These are phyloP conservation scores for Epinephelus cyanopodus DNA, from an alignment of 2,113 vertebrate genomes.

Conservation along the genomic window DNA sequence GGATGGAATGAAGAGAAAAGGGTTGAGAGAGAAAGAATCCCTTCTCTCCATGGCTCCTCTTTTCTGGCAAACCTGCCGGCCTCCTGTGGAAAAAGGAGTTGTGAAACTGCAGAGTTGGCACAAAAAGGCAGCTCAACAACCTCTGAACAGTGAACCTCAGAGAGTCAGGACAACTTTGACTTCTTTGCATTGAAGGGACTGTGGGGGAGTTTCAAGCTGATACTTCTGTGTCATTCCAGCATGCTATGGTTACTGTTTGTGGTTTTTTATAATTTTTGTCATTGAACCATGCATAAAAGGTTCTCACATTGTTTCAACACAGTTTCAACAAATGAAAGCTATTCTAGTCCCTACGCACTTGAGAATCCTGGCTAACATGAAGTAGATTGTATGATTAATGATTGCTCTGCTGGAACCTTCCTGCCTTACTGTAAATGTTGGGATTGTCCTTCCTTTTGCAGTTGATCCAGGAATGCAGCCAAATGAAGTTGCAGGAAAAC, in stretches of 20 bases:
- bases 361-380: not conserved
- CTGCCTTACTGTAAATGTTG: slow-evolving; percentile 44
- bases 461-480: slow-evolving; percentile 58
- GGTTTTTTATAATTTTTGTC: not conserved
- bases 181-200: not conserved
- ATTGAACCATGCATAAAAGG: not conserved
- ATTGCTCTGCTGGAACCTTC: not conserved
- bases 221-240: not conserved
- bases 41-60: slow-evolving; percentile 25
- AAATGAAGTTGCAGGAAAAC: slow-evolving; percentile 44
- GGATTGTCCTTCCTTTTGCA: slow-evolving; percentile 52
- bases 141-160: slow-evolving; percentile 23
- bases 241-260: not conserved
- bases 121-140: slow-evolving; percentile 9
- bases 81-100: slow-evolving; percentile 48
- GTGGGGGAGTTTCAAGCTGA: not conserved
- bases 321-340: not conserved
- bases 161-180: slow-evolving; percentile 34
- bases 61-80: slow-evolving; percentile 13
- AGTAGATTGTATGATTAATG: slow-evolving; percentile 24
- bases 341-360: not conserved
- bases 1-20: slow-evolving; percentile 8
- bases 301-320: not conserved
- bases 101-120: slow-evolving; percentile 52
- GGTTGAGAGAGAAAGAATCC: slow-evolving; percentile 30